These are phyloP conservation scores for Brevimyrus niger DNA, from an alignment of 2,113 vertebrate genomes.

Conservation along the genomic window DNA sequence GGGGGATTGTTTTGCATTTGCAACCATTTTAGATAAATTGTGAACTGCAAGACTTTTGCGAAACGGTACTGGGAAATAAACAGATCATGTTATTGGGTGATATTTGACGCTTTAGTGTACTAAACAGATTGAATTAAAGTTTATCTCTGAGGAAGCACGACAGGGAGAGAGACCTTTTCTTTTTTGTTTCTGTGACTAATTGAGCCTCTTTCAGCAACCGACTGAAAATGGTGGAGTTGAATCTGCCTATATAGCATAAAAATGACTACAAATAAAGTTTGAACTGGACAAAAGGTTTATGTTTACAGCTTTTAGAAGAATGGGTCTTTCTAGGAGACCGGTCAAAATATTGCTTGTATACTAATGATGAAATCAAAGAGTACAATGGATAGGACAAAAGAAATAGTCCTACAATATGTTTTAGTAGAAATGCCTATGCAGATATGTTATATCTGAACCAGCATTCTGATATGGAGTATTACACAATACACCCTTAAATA, in stretches of 20 bases:
- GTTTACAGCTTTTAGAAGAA: neutral
- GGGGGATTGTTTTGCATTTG: neutral
- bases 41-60: constrained; percentile 3
- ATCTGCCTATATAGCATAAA: neutral
- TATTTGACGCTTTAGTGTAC: neutral
- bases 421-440: neutral
- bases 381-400: neutral
- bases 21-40: constrained; percentile 14
- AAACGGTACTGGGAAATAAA: neutral
- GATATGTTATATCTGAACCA: neutral
- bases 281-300: neutral
- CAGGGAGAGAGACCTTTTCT: neutral
- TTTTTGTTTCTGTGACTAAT: neutral
- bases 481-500: neutral
- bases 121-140: neutral
- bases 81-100: neutral
- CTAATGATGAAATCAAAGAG: neutral
- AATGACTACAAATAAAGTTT: neutral
- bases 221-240: neutral
- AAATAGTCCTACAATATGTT: neutral
- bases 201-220: neutral
- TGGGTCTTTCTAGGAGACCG: neutral
- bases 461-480: neutral
- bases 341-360: neutral
- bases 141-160: neutral